phyloP scores from a whole-genome alignment of 2,113 vertebrate genomes.

The Arvicanthis niloticus region DNA sequence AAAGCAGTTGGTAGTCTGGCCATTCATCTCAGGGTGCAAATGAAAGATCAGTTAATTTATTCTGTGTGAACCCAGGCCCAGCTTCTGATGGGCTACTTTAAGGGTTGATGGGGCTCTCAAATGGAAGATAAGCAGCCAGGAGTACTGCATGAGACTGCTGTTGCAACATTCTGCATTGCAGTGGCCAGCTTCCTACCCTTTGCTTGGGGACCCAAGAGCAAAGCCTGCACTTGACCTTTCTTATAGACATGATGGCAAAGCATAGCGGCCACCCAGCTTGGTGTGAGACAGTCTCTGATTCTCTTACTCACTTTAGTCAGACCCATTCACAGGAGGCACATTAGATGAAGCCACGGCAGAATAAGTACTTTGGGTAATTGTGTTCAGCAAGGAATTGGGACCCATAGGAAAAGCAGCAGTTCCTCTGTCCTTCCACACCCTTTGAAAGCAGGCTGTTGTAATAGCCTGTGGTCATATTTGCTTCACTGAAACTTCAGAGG shows the following conservation, averaged over 20 bases:
- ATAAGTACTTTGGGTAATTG: too few species aligned
- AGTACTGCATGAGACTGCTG: neutral
- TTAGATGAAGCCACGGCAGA: too few species aligned
- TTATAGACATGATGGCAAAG: neutral
- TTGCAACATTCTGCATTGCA: neutral
- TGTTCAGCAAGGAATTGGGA: neutral
- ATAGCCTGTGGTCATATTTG: neutral
- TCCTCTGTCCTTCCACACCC: neutral
- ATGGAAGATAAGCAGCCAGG: neutral
- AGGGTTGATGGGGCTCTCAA: too few species aligned
- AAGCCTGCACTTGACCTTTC: neutral
- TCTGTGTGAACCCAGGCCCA: neutral
- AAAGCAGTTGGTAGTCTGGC: neutral
- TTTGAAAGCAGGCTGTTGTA: neutral
- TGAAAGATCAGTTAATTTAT: neutral
- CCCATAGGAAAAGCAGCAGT: neutral
- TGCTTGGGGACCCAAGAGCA: neutral
- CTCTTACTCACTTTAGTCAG: neutral
- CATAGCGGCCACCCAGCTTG: too few species aligned
- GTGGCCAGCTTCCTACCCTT: neutral
- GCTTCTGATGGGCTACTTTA: neutral
- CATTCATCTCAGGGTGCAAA: neutral
- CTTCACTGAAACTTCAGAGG: neutral
- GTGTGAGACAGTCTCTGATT: neutral
- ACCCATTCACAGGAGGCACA: too few species aligned